Conservation (phyloP, 2,113 vertebrate species). For the Campylomormyrus numenius region DNA sequence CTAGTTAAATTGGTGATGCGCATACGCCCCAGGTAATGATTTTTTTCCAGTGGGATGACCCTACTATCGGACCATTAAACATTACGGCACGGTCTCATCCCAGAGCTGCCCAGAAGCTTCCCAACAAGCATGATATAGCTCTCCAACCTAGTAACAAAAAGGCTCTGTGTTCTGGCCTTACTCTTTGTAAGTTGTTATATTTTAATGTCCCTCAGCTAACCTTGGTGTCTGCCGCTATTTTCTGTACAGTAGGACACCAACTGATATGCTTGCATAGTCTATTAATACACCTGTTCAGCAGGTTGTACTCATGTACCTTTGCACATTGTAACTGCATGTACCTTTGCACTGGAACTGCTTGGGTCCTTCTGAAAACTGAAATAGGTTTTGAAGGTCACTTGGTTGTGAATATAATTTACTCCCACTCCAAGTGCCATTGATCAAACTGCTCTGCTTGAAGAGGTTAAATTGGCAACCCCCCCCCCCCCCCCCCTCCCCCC, state of each 20-base stretch:
- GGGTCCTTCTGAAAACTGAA: not conserved
- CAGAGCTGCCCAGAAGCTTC: not conserved
- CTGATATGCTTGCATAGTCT: not conserved
- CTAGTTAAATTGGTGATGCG: not conserved
- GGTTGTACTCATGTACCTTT: not conserved
- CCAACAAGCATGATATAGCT: not conserved
- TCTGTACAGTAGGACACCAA: not conserved
- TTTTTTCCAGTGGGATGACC: not conserved
- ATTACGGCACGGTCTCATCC: not conserved
- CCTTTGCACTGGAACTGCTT: not conserved
- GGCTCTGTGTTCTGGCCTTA: not conserved
- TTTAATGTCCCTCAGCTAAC: not conserved
- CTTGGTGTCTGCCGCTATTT: not conserved
- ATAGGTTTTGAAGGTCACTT: slow-evolving; percentile 24
- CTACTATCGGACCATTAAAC: not conserved
- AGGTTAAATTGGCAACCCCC: slow-evolving; percentile 4
- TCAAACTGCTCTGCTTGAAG: slow-evolving; percentile 8
- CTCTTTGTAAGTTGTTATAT: not conserved
- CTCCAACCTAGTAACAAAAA: not conserved
- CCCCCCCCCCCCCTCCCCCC: no score
- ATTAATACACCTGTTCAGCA: not conserved
- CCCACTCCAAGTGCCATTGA: slow-evolving; percentile 14
- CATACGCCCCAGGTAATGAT: not conserved
- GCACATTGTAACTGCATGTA: not conserved
- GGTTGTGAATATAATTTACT: slow-evolving; percentile 15